Evolutionary conservation across 2,797 vertebrate species (phyloP).

Genomic region (Perodicticus potto): DNA sequence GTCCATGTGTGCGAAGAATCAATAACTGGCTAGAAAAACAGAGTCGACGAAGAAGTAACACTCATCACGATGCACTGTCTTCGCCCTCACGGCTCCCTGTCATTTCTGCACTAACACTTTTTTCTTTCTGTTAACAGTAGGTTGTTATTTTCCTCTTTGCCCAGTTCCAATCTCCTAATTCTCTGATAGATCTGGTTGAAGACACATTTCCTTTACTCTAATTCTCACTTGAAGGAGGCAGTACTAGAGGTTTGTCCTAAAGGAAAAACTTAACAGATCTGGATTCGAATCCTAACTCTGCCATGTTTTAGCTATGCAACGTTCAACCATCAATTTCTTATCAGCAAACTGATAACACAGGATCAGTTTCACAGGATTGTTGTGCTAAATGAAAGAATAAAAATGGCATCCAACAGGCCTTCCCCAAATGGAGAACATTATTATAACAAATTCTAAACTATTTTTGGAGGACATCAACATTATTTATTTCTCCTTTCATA

Average conservation of each 20-base stretch:
- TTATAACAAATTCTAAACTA: not conserved
- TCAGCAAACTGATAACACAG: not conserved
- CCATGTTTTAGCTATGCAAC: not conserved
- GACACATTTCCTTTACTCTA: not conserved
- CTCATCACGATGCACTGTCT: not conserved
- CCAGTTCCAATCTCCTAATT: not conserved
- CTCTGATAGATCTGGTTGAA: constrained; percentile 1
- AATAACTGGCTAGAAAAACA: not conserved
- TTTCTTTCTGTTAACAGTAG: not conserved
- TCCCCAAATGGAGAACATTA: not conserved
- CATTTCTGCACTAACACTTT: not conserved
- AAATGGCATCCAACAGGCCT: not conserved
- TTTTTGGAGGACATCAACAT: not conserved
- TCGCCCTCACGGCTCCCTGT: accelerated
- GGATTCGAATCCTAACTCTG: not conserved
- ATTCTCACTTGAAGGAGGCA: not conserved
- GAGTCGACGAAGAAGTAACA: not conserved
- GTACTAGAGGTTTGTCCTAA: not conserved
- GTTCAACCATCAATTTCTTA: not conserved
- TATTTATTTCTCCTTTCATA: constrained; percentile 26
- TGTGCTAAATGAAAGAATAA: not conserved
- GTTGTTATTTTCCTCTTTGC: not conserved
- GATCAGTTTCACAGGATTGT: not conserved
- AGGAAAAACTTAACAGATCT: not conserved
- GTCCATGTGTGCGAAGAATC: not conserved